A percentile compares a stretch with the other conserved stretches of the same genome.
Evolutionary conservation across 2,888 invertebrate species (phyloP).

Genomic region (Scaptomyza tumidula): DNA sequence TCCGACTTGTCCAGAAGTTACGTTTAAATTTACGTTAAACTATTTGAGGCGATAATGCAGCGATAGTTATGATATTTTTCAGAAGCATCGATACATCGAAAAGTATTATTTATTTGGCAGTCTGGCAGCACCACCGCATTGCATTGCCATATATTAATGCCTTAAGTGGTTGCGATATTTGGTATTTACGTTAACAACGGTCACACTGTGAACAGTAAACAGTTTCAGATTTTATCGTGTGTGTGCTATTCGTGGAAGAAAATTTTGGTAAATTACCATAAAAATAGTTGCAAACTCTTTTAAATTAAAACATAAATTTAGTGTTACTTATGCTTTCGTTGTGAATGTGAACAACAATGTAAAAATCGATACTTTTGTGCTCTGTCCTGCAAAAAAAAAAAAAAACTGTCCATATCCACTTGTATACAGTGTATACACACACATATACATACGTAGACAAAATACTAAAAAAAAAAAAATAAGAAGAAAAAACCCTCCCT

Average conservation of each 20-base stretch:
- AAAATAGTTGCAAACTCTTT: constrained; percentile 19
- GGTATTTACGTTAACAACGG: constrained; percentile 35
- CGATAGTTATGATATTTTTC: not conserved
- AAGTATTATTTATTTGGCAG: not conserved
- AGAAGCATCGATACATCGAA: constrained; percentile 11
- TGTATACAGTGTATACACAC: constrained; percentile 32
- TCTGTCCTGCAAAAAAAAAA: constrained; percentile 32
- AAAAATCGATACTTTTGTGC: constrained; percentile 6
- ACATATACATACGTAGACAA: constrained; percentile 63
- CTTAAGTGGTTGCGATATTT: not conserved
- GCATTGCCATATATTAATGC: not conserved
- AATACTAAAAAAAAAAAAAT: constrained; percentile 59
- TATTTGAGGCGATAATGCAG: not conserved
- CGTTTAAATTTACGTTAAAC: constrained; percentile 2
- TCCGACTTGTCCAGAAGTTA: accelerated
- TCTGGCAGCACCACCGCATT: constrained; percentile 16
- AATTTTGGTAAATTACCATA: constrained; percentile 44
- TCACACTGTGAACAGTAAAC: constrained; percentile 63
- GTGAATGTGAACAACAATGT: constrained; percentile 28
- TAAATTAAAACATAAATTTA: constrained; percentile 14
- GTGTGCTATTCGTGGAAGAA: constrained; percentile 60
- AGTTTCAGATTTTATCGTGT: constrained; percentile 71
- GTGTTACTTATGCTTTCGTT: constrained; percentile 9
- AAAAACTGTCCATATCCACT: constrained; percentile 32
- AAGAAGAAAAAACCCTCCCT: constrained; percentile 43